Conservation (phyloP, 2,888 invertebrate genomes). For the Sarcophaga variegata region DNA sequence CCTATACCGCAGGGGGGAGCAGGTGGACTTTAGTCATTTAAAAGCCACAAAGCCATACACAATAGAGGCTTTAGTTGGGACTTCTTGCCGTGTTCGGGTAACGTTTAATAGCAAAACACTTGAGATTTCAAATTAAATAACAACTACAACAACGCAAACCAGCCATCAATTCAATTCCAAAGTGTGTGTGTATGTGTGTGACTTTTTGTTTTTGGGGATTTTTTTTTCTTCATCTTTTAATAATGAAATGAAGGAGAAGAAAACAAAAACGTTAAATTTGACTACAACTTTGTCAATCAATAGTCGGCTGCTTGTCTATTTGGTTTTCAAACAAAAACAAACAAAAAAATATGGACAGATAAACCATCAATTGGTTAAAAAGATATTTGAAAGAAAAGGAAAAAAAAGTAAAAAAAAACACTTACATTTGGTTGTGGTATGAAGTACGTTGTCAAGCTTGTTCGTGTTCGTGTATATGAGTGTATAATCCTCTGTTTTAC, state of each 20-base stretch:
- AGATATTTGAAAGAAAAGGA: constrained; percentile 20
- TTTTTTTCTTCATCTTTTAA: not conserved
- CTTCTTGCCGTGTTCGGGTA: constrained; percentile 46
- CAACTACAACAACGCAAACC: constrained; percentile 3
- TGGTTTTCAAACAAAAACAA: constrained; percentile 23
- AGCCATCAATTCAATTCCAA: constrained; percentile 7
- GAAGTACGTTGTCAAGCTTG: constrained; percentile 22
- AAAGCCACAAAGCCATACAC: not conserved
- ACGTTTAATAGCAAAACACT: constrained; percentile 36
- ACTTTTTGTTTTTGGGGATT: constrained; percentile 12
- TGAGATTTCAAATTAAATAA: constrained; percentile 52
- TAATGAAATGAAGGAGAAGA: not conserved
- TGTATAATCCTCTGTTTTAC: constrained; percentile 44
- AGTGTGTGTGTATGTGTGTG: constrained; percentile 19
- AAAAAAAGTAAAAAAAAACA: not conserved
- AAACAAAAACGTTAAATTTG: constrained; percentile 53
- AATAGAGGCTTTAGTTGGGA: constrained; percentile 28
- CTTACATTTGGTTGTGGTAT: not conserved
- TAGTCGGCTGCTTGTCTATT: constrained; percentile 32
- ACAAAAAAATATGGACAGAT: constrained; percentile 20
- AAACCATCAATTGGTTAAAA: not conserved
- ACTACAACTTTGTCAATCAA: constrained; percentile 69
- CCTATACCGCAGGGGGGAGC: not conserved
- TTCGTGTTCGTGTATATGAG: constrained; percentile 39
- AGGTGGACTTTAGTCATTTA: not conserved